phyloP scores from a whole-genome alignment of 2,797 vertebrate genomes.

The Mionectes olivaceus region DNA sequence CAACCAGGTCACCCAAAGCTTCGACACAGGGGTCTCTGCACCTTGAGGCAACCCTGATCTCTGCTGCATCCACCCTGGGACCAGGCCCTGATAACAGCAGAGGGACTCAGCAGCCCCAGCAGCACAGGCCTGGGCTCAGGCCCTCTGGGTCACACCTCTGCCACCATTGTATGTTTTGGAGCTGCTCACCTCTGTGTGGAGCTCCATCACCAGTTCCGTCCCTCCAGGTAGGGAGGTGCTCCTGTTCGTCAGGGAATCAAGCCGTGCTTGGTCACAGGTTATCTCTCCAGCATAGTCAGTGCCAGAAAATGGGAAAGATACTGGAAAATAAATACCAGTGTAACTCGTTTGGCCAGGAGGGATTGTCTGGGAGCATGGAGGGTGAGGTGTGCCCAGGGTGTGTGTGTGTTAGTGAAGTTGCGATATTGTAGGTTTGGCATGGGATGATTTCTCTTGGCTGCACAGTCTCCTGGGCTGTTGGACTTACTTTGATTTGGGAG shows the following conservation, averaged over 20 bases:
- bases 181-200: background rate
- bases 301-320: background rate
- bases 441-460: background rate
- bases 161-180: rapidly evolving
- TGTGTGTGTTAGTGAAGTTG: background rate
- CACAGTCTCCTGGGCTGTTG: background rate
- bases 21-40: background rate
- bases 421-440: rapidly evolving
- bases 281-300: rapidly evolving
- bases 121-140: background rate
- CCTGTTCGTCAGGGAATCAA: background rate
- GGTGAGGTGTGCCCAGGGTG: background rate
- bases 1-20: background rate
- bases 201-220: background rate
- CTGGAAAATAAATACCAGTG: background rate
- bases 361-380: background rate
- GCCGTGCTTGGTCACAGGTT: background rate
- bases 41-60: background rate
- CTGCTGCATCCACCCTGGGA: background rate
- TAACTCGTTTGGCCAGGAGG: background rate
- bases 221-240: background rate
- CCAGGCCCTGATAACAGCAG: rapidly evolving
- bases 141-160: background rate
- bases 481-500: background rate
- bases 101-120: background rate